phyloP scores from a whole-genome alignment of 2,797 vertebrate species.

The Anguilla anguilla region DNA sequence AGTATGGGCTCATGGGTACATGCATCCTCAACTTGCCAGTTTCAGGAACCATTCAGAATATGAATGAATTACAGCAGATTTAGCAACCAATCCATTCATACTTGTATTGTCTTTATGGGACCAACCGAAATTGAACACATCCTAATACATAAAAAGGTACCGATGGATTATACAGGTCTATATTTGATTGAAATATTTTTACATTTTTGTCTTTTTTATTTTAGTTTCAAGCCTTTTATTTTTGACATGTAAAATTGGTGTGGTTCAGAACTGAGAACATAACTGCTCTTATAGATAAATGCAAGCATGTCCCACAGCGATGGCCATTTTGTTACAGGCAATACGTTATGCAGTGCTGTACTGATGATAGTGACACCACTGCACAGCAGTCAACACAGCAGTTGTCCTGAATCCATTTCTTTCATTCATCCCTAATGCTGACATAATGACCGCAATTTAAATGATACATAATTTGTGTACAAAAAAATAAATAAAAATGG shows the following conservation, averaged over 20 bases:
- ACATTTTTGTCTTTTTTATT: background rate
- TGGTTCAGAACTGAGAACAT: background rate
- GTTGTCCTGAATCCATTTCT: background rate
- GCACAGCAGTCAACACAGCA: background rate
- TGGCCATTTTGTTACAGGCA: background rate
- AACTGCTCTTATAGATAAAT: background rate
- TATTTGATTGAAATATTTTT: too few species aligned
- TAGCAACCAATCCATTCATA: background rate
- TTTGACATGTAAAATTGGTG: background rate
- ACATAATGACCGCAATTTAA: background rate
- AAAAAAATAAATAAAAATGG: background rate
- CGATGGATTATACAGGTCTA: background rate
- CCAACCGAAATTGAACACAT: background rate
- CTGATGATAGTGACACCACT: background rate
- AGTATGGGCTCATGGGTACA: too few species aligned
- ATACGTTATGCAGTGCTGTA: background rate
- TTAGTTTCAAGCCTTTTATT: background rate
- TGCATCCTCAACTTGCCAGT: background rate
- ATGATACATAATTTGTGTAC: background rate
- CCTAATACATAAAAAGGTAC: background rate
- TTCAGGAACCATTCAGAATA: background rate
- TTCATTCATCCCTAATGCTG: background rate
- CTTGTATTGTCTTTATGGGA: background rate
- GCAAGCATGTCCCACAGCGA: background rate
- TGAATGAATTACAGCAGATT: background rate